Evolutionary conservation across 2,797 vertebrate species (phyloP).

Genomic region (Melanotaenia pygmaea): DNA sequence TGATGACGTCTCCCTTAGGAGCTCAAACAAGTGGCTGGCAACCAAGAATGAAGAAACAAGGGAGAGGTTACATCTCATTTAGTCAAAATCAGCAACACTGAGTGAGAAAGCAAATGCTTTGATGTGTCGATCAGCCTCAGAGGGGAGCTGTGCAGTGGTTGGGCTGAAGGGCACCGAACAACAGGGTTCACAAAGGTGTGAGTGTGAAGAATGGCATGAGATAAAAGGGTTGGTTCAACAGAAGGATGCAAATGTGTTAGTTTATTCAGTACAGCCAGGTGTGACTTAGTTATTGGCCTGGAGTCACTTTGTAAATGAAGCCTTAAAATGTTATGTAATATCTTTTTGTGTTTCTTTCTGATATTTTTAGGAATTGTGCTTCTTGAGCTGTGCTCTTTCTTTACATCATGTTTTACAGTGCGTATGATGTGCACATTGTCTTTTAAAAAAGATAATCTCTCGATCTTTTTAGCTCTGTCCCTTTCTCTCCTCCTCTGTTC

Average conservation of each 20-base stretch:
- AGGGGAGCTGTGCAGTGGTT: slow-evolving; percentile 34
- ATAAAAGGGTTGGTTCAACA: slow-evolving; percentile 52
- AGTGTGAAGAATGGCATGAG: slow-evolving; percentile 46
- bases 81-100: slow-evolving; percentile 42
- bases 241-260: slow-evolving; percentile 47
- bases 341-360: neutral
- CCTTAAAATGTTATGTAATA: slow-evolving; percentile 22
- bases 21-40: slow-evolving; percentile 30
- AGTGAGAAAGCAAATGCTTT: slow-evolving; percentile 55
- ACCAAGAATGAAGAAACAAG: slow-evolving; percentile 11
- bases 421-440: neutral
- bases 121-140: slow-evolving; percentile 53
- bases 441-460: slow-evolving; percentile 12
- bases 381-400: neutral
- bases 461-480: neutral
- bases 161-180: slow-evolving; percentile 58
- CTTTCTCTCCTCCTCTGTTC: slow-evolving; percentile 6
- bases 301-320: slow-evolving; percentile 16
- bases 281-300: slow-evolving; percentile 16
- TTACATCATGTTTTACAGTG: neutral
- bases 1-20: slow-evolving; percentile 57
- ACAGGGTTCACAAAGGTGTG: slow-evolving; percentile 27
- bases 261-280: slow-evolving; percentile 45
- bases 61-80: slow-evolving; percentile 59
- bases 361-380: neutral